phyloP scores from a whole-genome alignment of 2,797 vertebrate genomes.

The Microcaecilia unicolor region DNA sequence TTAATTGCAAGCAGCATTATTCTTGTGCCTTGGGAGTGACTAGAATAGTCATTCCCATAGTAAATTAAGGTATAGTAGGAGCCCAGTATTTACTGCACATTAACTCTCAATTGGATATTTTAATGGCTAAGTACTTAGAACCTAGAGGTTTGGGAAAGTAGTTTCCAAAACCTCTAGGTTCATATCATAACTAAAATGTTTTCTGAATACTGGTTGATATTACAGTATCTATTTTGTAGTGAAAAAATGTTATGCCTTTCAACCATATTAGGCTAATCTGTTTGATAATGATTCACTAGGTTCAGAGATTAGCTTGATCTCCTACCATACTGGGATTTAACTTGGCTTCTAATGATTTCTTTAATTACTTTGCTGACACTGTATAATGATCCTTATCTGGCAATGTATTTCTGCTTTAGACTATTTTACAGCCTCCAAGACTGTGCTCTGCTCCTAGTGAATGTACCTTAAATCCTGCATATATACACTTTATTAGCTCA shows the following conservation, averaged over 20 bases:
- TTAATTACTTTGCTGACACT: constrained; percentile 8
- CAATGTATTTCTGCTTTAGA: constrained; percentile 1
- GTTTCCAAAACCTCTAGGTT: background rate
- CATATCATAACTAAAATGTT: constrained; percentile 1
- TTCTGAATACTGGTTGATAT: constrained; percentile 9
- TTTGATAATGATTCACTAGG: background rate
- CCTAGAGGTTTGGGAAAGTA: too few species aligned
- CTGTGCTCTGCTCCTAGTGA: background rate
- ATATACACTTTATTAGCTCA: background rate
- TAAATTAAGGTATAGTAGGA: too few species aligned
- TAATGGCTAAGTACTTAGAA: too few species aligned
- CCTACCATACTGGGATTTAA: background rate
- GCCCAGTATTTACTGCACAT: too few species aligned
- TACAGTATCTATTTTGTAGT: constrained; percentile 6
- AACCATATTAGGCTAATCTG: background rate
- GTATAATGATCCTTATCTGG: constrained; percentile 1
- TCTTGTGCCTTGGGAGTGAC: too few species aligned
- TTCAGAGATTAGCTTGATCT: background rate
- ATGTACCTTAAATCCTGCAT: too few species aligned
- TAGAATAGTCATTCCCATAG: too few species aligned
- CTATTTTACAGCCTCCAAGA: background rate
- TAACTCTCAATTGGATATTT: background rate
- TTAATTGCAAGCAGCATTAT: too few species aligned
- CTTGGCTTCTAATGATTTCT: constrained; percentile 4
- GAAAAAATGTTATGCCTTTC: background rate